phyloP scores from a whole-genome alignment of 2,888 invertebrate species.

The Drosophila engyochracea region DNA sequence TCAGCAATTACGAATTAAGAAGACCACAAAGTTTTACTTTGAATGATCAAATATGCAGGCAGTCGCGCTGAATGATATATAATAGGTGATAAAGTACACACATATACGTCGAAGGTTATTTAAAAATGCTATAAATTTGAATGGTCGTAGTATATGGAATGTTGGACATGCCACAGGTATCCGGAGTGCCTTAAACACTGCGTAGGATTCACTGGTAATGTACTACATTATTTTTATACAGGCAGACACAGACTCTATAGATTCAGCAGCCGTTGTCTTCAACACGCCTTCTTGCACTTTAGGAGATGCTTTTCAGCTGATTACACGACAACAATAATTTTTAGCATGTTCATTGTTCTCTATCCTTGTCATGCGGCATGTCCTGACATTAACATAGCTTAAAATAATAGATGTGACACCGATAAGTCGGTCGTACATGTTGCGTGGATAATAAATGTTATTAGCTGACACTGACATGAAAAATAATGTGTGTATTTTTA shows the following conservation, averaged over 20 bases:
- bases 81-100: slow-evolving; percentile 12
- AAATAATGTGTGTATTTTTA: slow-evolving; percentile 5
- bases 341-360: slow-evolving; percentile 46
- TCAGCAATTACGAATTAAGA: not conserved
- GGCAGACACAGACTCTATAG: slow-evolving; percentile 31
- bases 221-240: slow-evolving; percentile 34
- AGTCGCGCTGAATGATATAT: not conserved
- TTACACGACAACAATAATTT: slow-evolving; percentile 67
- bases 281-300: slow-evolving; percentile 53
- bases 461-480: slow-evolving; percentile 32
- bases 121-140: slow-evolving; percentile 55
- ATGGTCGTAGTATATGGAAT: slow-evolving; percentile 28
- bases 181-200: slow-evolving; percentile 28
- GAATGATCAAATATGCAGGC: slow-evolving; percentile 1
- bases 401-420: slow-evolving; percentile 52
- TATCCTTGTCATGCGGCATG: slow-evolving; percentile 25
- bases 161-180: slow-evolving; percentile 33
- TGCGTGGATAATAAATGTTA: slow-evolving; percentile 18
- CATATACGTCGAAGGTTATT: slow-evolving; percentile 6
- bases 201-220: slow-evolving; percentile 65
- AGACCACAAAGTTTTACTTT: not conserved
- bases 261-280: slow-evolving; percentile 13
- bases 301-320: slow-evolving; percentile 64
- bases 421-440: slow-evolving; percentile 45
- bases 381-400: slow-evolving; percentile 51